These are phyloP conservation scores for Drosophila yooni DNA, from an alignment of 2,888 invertebrate species.

Conservation along the genomic window DNA sequence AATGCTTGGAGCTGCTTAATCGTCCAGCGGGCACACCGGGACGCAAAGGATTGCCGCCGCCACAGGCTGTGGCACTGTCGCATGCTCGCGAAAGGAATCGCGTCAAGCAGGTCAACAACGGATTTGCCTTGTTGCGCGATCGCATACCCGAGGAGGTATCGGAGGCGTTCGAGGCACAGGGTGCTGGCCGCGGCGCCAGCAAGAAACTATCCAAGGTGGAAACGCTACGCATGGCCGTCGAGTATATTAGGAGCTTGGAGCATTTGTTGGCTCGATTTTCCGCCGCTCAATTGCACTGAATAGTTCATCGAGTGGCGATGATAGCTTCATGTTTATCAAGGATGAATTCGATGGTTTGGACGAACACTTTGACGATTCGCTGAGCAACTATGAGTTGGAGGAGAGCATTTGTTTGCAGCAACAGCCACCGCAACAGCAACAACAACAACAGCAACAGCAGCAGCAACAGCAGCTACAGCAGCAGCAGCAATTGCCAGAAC, in stretches of 20 bases:
- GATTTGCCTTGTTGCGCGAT: slow-evolving; percentile 93
- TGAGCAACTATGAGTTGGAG: slow-evolving; percentile 81
- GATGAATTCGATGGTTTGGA: slow-evolving; percentile 82
- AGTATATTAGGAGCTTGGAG: slow-evolving; percentile 94
- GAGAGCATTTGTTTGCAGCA: slow-evolving; percentile 47
- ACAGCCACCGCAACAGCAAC: neutral
- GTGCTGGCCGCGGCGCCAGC: slow-evolving; percentile 86
- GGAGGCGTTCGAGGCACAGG: slow-evolving; percentile 88
- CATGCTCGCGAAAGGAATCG: slow-evolving; percentile 96
- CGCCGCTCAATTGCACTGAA: slow-evolving; percentile 56
- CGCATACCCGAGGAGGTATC: slow-evolving; percentile 94
- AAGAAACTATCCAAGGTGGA: slow-evolving; percentile 95
- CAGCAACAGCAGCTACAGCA: slow-evolving; percentile 4
- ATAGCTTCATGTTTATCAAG: slow-evolving; percentile 82
- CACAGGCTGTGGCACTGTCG: slow-evolving; percentile 93
- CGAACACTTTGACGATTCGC: slow-evolving; percentile 78
- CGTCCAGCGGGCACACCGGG: slow-evolving; percentile 75
- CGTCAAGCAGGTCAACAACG: slow-evolving; percentile 96
- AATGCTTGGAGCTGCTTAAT: slow-evolving; percentile 16
- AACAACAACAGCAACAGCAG: neutral
- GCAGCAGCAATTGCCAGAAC: slow-evolving; percentile 5
- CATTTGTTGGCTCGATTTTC: slow-evolving; percentile 89
- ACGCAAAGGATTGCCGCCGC: slow-evolving; percentile 87
- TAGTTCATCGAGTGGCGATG: slow-evolving; percentile 77
- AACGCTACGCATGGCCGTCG: slow-evolving; percentile 95